Base-by-base conservation (phyloP, 2,113 vertebrate genomes). In the Acanthochromis polyacanthus region DNA sequence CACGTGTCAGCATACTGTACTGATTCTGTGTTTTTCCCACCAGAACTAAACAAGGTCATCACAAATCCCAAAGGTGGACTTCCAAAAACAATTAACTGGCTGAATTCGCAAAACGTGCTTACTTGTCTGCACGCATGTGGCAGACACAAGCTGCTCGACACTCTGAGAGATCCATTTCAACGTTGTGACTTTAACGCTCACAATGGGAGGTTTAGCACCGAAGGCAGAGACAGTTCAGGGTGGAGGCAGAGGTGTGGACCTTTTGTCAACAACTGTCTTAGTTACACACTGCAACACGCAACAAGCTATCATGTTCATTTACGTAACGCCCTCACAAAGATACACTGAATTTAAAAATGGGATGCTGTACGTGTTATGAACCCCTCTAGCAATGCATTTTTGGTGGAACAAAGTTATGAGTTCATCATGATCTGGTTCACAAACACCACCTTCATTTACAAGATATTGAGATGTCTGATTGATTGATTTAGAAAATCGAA, bases 291-390 rank as follows among this genome's bases (percentile, higher is more conserved):
- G 25, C 53, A 63, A 70, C 19, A 40, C 3, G 10, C 67, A 83
- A 71, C 32, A 82, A 38, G 69, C 62, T 84, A 87, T 85, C 65
- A 68, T 46, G 23, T 83, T 78, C 19, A 65, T 61, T 80, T 75
- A 84, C n/a, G 23, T 80, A 75, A 84, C 65, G 50, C 5, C 7
- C 3, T 20, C 3, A 70, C 38, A 8, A 55, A 65, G 65, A 74
- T n/a, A 65, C 10, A 50, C 15, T 10, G 11, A 46, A 46, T 16
- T 51, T 14, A 40, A 3, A 32, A 72, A 17, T 23, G 16, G 20
- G 36, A 69, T 57, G 1, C 23, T 58, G 66, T 51, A 15, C 10
- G 32, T 55, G 38, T 57, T 46, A 66, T 65, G 40, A 70, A 63
- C 38, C 22, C 60, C 32, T 67, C 43, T 22, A 67, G 64, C 14